Conservation (phyloP, 2,797 vertebrate genomes). For the Lophura swinhoii region DNA sequence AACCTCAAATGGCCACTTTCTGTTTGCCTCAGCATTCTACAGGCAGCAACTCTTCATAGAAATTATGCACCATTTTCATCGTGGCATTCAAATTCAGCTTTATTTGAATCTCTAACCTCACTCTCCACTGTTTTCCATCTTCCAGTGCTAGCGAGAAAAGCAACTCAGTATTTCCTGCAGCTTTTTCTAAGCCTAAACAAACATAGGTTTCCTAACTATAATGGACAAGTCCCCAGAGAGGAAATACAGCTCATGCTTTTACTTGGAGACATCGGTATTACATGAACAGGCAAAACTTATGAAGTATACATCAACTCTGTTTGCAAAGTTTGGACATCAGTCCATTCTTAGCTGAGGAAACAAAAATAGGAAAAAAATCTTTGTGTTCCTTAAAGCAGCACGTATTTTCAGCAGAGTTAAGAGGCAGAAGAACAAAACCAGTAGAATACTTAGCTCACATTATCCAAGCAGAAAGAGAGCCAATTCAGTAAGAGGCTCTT, state of each 20-base stretch:
- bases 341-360: constrained; percentile 30
- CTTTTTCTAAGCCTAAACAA: not conserved
- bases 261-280: not conserved
- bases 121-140: not conserved
- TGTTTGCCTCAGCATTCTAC: not conserved
- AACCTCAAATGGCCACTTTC: not conserved
- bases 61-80: not conserved
- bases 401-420: not conserved
- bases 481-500: not conserved
- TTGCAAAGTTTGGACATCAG: constrained; percentile 1
- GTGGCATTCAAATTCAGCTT: not conserved
- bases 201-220: not conserved
- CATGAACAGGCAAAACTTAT: not conserved
- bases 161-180: not conserved
- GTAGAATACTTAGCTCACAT: not conserved
- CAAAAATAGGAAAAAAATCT: not conserved
- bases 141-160: not conserved
- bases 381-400: not conserved
- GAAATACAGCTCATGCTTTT: not conserved
- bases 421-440: not conserved
- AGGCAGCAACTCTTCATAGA: not conserved
- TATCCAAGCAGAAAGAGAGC: not conserved
- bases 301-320: not conserved
- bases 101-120: not conserved
- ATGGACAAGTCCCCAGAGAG: not conserved